phyloP scores from a whole-genome alignment of 2,888 invertebrate species.

The Cataglyphis rosenhaueri region DNA sequence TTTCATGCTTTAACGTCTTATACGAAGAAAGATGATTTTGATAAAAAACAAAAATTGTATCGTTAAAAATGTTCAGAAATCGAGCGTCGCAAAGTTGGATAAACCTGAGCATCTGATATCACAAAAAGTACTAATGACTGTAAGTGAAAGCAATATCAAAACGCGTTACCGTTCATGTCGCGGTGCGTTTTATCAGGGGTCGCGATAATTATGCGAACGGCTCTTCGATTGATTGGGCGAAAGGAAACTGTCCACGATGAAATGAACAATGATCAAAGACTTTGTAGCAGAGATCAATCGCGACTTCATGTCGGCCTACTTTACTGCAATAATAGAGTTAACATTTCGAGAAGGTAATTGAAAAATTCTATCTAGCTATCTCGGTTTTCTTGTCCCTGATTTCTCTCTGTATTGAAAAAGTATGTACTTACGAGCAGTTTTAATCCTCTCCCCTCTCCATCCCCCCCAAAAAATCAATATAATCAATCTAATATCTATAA shows the following conservation, averaged over 20 bases:
- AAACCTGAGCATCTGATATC: not conserved
- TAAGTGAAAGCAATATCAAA: slow-evolving; percentile 63
- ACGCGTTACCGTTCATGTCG: slow-evolving; percentile 22
- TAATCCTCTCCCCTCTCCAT: not conserved
- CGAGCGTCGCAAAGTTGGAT: not conserved
- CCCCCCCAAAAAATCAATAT: not conserved
- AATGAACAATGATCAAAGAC: not conserved
- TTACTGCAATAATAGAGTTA: slow-evolving; percentile 1
- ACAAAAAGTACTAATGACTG: slow-evolving; percentile 36
- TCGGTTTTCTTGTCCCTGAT: not conserved
- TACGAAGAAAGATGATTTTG: not conserved
- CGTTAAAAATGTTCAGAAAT: not conserved
- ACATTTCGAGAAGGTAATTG: not conserved
- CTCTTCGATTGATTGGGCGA: not conserved
- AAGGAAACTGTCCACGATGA: not conserved
- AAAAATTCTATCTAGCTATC: not conserved
- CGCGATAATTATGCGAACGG: slow-evolving; percentile 58
- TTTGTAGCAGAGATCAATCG: not conserved
- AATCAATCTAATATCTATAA: too few relatives aligned
- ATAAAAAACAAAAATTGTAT: not conserved
- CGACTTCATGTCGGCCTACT: not conserved
- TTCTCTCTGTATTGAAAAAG: not conserved
- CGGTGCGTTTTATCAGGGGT: slow-evolving; percentile 52
- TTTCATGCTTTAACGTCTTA: not conserved
- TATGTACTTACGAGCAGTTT: not conserved